Conservation (phyloP, 1,140 invertebrate genomes). For the Monochamus saltuarius region DNA sequence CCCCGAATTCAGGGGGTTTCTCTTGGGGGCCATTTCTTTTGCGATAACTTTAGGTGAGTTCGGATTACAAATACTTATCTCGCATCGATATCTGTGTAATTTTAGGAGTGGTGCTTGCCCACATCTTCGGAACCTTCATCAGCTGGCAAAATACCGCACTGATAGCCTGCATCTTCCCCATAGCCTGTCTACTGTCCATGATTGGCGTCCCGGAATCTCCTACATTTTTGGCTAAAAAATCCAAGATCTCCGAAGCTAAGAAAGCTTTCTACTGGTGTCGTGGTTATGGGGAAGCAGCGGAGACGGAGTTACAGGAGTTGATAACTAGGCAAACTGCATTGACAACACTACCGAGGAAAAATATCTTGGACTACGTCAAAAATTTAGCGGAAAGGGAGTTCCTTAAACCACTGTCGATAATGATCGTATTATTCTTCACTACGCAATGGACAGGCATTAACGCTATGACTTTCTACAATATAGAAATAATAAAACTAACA, state of each 20-base stretch:
- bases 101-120: conserved; percentile 57
- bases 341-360: conserved; percentile 2
- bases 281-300: conserved; percentile 54
- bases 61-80: background rate
- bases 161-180: conserved; percentile 56
- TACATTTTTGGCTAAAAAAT: conserved; percentile 64
- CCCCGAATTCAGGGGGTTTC: conserved; percentile 59
- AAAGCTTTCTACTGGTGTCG: conserved; percentile 55
- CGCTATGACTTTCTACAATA: conserved; percentile 72
- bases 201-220: conserved; percentile 70
- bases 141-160: conserved; percentile 60
- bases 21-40: conserved; percentile 49
- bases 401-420: conserved; percentile 61
- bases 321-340: conserved; percentile 49
- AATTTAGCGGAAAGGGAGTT: conserved; percentile 50
- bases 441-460: conserved; percentile 67
- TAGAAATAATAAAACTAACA: conserved; percentile 61
- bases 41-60: conserved; percentile 50
- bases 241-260: conserved; percentile 55
- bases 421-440: conserved; percentile 62
- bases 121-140: conserved; percentile 62
- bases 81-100: conserved; percentile 23
- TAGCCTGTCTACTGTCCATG: conserved; percentile 54
- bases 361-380: conserved; percentile 17
- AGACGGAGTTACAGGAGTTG: conserved; percentile 54